These are phyloP conservation scores for Hypomecis punctinalis DNA, from an alignment of 2,888 invertebrate species.

Conservation along the genomic window DNA sequence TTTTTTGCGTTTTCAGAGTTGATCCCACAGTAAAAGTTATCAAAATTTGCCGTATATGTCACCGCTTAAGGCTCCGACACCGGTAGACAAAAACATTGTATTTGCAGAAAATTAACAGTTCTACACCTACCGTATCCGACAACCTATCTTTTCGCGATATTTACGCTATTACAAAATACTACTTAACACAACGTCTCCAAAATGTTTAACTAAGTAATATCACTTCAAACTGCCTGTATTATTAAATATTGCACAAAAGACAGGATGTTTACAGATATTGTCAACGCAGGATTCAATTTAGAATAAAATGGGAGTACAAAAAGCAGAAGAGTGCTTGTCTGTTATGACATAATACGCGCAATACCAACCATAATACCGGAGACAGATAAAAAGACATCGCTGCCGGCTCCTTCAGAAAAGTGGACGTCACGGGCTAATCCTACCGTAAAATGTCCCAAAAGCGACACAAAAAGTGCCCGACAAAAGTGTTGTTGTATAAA, in stretches of 20 bases:
- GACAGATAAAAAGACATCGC: slow-evolving; percentile 77
- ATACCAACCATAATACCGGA: slow-evolving; percentile 77
- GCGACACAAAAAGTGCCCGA: slow-evolving; percentile 77
- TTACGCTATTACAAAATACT: too few species aligned
- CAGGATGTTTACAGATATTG: slow-evolving; percentile 80
- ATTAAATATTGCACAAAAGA: slow-evolving; percentile 69
- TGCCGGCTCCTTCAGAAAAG: slow-evolving; percentile 69
- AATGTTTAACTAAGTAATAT: slow-evolving; percentile 9
- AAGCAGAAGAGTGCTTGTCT: slow-evolving; percentile 73
- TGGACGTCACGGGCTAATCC: slow-evolving; percentile 78
- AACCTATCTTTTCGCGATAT: too few species aligned
- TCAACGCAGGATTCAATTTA: slow-evolving; percentile 80
- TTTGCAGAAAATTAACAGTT: too few species aligned
- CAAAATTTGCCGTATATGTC: too few species aligned
- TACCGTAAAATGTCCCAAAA: slow-evolving; percentile 85
- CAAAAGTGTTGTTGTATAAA: slow-evolving; percentile 85
- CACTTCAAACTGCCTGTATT: slow-evolving; percentile 39
- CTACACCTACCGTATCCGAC: too few species aligned
- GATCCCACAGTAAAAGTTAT: too few species aligned
- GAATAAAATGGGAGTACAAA: slow-evolving; percentile 73
- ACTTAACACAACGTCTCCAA: background rate
- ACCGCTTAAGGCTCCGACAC: too few species aligned
- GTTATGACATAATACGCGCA: slow-evolving; percentile 85
- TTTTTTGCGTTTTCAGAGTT: too few species aligned
- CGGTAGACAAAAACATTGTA: too few species aligned